Conservation (phyloP, 2,797 vertebrate genomes). For the Premnoplex brunnescens region DNA sequence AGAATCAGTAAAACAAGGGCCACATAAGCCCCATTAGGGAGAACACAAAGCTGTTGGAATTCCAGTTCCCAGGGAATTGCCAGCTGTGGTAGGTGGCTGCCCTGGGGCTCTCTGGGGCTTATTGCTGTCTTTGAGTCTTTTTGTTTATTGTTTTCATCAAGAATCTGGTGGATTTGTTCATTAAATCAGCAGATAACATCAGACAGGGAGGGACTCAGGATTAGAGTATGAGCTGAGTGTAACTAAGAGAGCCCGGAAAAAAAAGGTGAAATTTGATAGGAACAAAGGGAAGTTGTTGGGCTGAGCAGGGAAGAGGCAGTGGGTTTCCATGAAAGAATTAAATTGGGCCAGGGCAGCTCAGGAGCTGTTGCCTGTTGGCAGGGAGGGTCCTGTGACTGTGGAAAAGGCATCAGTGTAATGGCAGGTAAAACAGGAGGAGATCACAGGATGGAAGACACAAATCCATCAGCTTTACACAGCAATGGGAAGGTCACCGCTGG, state of each 20-base stretch:
- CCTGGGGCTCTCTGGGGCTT: slow-evolving; percentile 10
- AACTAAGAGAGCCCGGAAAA: neutral
- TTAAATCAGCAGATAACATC: slow-evolving; percentile 43
- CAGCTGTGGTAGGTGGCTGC: slow-evolving; percentile 45
- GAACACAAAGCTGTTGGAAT: neutral
- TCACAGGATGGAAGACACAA: neutral
- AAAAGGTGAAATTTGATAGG: neutral
- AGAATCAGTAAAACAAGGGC: neutral
- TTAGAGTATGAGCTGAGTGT: neutral
- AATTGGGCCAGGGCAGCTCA: neutral
- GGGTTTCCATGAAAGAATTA: neutral
- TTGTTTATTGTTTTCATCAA: slow-evolving; percentile 9
- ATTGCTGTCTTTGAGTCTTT: neutral
- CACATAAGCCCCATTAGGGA: neutral
- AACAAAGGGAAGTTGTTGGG: neutral
- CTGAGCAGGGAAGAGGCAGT: neutral
- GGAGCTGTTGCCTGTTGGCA: neutral
- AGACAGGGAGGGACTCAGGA: neutral
- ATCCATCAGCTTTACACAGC: neutral
- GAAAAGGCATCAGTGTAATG: neutral
- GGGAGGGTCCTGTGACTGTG: neutral
- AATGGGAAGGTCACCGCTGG: neutral
- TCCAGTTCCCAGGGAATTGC: neutral
- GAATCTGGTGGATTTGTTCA: slow-evolving; percentile 9
- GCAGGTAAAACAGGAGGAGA: neutral